phyloP scores from a whole-genome alignment of 2,113 vertebrate genomes.

The Pao palembangensis region DNA sequence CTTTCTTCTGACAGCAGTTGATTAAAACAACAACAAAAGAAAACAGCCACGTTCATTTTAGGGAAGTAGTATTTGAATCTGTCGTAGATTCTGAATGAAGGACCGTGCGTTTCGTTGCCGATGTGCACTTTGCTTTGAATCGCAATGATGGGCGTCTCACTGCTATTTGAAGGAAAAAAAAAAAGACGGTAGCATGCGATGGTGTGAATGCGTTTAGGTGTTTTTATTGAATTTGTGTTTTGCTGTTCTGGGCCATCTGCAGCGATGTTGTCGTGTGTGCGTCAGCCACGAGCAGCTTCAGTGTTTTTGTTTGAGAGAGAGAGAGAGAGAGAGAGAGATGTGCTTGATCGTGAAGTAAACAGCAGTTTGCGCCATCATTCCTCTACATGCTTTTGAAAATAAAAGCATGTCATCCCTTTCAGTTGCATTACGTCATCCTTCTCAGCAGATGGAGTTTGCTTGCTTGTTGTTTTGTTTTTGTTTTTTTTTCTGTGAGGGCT shows the following conservation, averaged over 20 bases:
- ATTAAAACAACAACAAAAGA: not conserved
- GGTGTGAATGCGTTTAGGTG: constrained; percentile 36
- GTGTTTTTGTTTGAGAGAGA: not conserved
- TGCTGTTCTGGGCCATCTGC: not conserved
- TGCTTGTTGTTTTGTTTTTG: not conserved
- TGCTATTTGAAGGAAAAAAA: constrained; percentile 5
- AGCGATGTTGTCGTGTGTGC: not conserved
- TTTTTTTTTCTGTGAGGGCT: not conserved
- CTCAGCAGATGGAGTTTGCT: not conserved
- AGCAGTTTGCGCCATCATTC: not conserved
- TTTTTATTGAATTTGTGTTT: constrained; percentile 43
- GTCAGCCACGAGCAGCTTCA: not conserved
- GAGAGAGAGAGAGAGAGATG: constrained; percentile 4
- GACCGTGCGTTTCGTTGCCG: constrained; percentile 32
- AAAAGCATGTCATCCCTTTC: not conserved
- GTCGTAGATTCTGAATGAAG: constrained; percentile 24
- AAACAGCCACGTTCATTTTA: constrained; percentile 15
- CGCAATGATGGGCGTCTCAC: constrained; percentile 23
- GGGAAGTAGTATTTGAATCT: constrained; percentile 13
- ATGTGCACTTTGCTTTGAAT: constrained; percentile 43
- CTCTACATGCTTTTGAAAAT: not conserved
- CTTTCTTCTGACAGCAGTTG: constrained; percentile 10
- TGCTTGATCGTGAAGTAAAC: constrained; percentile 4
- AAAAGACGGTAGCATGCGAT: constrained; percentile 29
- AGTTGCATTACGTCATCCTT: not conserved